Percentiles rank a stretch among this genome's conserved stretches.
These are phyloP conservation scores for Frankliniella fusca DNA, from an alignment of 2,888 invertebrate genomes.

Conservation along the genomic window DNA sequence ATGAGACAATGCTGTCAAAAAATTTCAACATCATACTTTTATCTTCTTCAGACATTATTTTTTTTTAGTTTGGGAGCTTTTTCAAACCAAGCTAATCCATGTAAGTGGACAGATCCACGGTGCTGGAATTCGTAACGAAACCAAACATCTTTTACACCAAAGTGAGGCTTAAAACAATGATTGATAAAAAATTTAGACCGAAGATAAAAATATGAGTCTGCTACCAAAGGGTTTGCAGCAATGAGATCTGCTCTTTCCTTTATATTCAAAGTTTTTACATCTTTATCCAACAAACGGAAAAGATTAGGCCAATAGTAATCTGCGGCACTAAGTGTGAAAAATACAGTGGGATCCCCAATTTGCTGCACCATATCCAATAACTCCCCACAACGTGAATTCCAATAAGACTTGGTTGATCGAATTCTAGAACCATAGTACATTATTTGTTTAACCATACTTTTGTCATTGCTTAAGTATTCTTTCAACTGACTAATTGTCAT, in stretches of 20 bases:
- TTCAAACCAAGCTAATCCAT: constrained; percentile 37
- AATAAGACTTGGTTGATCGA: background rate
- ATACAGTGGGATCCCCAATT: background rate
- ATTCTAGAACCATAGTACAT: background rate
- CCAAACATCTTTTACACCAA: constrained; percentile 33
- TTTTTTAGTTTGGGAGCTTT: constrained; percentile 33
- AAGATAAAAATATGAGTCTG: background rate
- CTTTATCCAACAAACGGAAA: background rate
- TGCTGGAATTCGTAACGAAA: constrained; percentile 35
- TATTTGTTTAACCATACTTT: background rate
- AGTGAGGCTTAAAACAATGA: background rate
- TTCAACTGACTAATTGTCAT: background rate
- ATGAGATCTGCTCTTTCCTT: background rate
- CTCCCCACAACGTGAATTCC: background rate
- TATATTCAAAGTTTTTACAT: background rate
- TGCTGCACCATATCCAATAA: background rate
- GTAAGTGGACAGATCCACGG: constrained; percentile 37
- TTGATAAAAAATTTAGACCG: background rate
- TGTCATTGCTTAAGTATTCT: background rate
- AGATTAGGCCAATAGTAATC: background rate
- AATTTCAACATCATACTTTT: constrained; percentile 12
- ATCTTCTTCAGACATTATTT: constrained; percentile 28
- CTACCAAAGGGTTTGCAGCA: background rate
- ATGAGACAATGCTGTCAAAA: constrained; percentile 32
- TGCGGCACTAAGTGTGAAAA: background rate